phyloP scores from a whole-genome alignment of 2,888 invertebrate species.

The Agrochola macilenta region DNA sequence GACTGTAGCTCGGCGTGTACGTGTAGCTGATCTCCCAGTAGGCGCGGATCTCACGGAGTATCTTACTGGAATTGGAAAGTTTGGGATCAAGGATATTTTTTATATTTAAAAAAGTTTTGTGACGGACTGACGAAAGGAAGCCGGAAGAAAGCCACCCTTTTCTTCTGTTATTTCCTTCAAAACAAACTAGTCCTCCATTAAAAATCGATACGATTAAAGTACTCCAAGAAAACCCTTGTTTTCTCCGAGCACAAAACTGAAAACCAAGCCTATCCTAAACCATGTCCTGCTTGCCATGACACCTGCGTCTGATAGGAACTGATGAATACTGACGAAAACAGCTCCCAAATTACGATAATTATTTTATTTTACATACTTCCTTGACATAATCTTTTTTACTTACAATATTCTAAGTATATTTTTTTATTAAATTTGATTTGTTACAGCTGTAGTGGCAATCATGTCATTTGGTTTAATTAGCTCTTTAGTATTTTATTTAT shows the following conservation, averaged over 20 bases:
- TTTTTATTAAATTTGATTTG: too few species aligned
- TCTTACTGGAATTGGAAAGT: conserved; percentile 18
- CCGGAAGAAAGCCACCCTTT: neutral
- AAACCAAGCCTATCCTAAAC: neutral
- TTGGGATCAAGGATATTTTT: neutral
- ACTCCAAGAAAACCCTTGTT: neutral
- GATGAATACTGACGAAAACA: neutral
- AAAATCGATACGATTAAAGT: neutral
- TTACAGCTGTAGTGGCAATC: too few species aligned
- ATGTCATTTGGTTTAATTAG: too few species aligned
- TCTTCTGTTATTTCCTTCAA: neutral
- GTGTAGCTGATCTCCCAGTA: conserved; percentile 41
- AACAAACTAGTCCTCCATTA: neutral
- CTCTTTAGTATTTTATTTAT: too few species aligned
- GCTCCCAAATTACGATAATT: too few species aligned
- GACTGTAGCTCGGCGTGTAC: conserved; percentile 64
- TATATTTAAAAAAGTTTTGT: too few species aligned
- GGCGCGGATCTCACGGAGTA: neutral
- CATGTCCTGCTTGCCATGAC: neutral
- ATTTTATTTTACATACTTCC: too few species aligned
- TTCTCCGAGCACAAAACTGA: neutral
- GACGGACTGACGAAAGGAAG: neutral
- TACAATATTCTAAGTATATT: too few species aligned
- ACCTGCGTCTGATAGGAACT: neutral
- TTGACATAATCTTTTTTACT: too few species aligned